Evolutionary conservation across 2,797 vertebrate species (phyloP).

Genomic region (Ctenochaetus hawaiiensis): DNA sequence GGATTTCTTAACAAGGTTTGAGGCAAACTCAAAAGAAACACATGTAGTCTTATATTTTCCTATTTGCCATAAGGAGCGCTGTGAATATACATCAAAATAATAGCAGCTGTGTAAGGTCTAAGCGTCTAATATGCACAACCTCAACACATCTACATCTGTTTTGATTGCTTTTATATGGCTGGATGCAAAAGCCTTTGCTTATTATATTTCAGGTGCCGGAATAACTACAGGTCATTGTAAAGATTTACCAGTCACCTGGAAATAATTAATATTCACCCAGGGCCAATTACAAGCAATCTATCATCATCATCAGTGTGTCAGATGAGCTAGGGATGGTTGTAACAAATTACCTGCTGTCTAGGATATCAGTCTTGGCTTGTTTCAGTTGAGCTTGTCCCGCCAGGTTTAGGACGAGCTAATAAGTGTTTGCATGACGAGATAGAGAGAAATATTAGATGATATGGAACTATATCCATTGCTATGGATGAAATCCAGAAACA

Average conservation of each 20-base stretch:
- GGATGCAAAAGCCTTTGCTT: constrained; percentile 13
- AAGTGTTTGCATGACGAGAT: constrained; percentile 48
- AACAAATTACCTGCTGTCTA: constrained; percentile 67
- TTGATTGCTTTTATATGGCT: constrained; percentile 43
- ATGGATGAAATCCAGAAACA: constrained; percentile 56
- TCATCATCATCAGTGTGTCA: constrained; percentile 67
- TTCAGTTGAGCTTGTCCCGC: constrained; percentile 37
- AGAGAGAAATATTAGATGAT: constrained; percentile 42
- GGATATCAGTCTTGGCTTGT: constrained; percentile 55
- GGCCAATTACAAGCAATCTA: constrained; percentile 71
- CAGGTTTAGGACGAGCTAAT: constrained; percentile 37
- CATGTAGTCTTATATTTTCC: constrained; percentile 43
- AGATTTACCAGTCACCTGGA: constrained; percentile 67
- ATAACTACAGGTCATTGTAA: constrained; percentile 44
- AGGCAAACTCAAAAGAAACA: constrained; percentile 46
- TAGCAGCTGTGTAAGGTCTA: constrained; percentile 4
- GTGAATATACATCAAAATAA: constrained; percentile 30
- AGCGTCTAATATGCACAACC: constrained; percentile 5
- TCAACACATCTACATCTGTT: constrained; percentile 10
- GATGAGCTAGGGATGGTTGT: constrained; percentile 65
- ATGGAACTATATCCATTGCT: constrained; percentile 31
- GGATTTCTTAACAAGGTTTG: constrained; percentile 71
- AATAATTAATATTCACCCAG: constrained; percentile 73
- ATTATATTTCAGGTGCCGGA: constrained; percentile 30
- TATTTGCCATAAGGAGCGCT: constrained; percentile 37